Evolutionary conservation across 2,113 vertebrate genomes (phyloP), one percentile per base, ranked within the genome.

Genomic region (Heterocephalus glaber): DNA sequence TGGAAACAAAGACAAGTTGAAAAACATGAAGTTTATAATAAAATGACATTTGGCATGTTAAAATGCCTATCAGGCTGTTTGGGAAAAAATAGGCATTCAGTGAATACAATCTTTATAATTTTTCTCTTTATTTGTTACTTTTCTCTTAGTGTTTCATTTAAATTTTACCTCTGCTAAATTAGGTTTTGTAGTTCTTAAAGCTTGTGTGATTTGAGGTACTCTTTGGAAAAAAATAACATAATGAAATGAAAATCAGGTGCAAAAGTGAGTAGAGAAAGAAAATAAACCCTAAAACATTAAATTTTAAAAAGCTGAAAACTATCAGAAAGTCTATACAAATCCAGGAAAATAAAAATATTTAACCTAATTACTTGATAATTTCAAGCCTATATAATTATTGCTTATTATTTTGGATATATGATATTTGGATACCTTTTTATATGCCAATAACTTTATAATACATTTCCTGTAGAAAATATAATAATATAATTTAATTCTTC

Each of bases 271-370:
- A 47, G 3, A 61, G 2, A 77, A 3, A 87, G n/a, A 94, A 90
- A 86, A 90, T 76, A 76, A 86, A 52, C 89, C 10, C 70, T 14
- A 70, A 83, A 80, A 79, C 5, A 52, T 86, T 86, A 95, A 63
- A 87, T 94, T 90, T 87, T 41, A 49, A 81, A 89, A 84, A 81
- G 5, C 12, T 92, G n/a, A 66, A 93, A 72, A 49, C 2, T 82
- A 84, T 13, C n/a, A 65, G 12, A 85, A 94, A 77, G 7, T 56
- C 65, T 4, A 74, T 89, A 91, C 52, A 65, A 89, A 68, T 52
- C 26, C 26, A 81, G 17, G 35, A 44, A 84, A 90, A 58, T 52
- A 65, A 76, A 80, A 80, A 38, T 84, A 58, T 76, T 92, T 97
- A 85, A 70, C 47, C 52, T 91, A 79, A 19, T 72, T 92, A 54